Evolutionary conservation across 1,140 invertebrate species (phyloP), one percentile per base, ranked within the genome.

Genomic region (Drosophila varians): DNA sequence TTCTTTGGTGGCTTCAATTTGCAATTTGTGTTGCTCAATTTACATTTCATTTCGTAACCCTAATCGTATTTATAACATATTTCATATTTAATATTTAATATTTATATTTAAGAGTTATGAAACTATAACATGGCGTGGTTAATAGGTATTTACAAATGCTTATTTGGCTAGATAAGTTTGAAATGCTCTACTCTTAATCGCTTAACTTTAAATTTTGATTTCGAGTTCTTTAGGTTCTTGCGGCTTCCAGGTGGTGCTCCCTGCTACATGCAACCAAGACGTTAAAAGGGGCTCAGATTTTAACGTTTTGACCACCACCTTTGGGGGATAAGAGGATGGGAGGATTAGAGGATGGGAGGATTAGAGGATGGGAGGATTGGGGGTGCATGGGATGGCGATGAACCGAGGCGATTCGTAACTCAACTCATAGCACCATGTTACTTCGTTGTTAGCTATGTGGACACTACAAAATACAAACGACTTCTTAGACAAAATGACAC

Each of bases 251-350:
- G 48, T 55, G 70, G 38, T 43, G 57, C 34, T 34, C 56, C n/a
- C n/a, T n/a, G n/a, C n/a, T 61, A 52, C 34, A 38, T 60, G 51
- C 52, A 77, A 68, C 43, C 61, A 82, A 75, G 68, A 89, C 86
- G 86, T 90, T 89, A 89, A 89, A 87, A 82, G 86, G 86, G 86
- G 86, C 86, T 89, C 86, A 62, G 61, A 77, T 90, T 89, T 89
- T 86, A 89, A 90, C 86, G 87, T 69, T 60, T 76, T 87, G 71
- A 77, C 74, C 65, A 76, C n/a, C 42, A n/a, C n/a, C n/a, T n/a
- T 11, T 65, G 21, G 58, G 31, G 53, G 60, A 34, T 45, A 49
- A 21, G 21, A 21, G 21, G 21, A 4, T 21, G 2, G 21, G 4
- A 28, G 43, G 28, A n/a, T n/a, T n/a, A n/a, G n/a, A n/a, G n/a